A percentile compares a stretch with the other conserved stretches of the same genome.
Conservation (phyloP, 2,888 invertebrate species). For the Ochlodes sylvanus region DNA sequence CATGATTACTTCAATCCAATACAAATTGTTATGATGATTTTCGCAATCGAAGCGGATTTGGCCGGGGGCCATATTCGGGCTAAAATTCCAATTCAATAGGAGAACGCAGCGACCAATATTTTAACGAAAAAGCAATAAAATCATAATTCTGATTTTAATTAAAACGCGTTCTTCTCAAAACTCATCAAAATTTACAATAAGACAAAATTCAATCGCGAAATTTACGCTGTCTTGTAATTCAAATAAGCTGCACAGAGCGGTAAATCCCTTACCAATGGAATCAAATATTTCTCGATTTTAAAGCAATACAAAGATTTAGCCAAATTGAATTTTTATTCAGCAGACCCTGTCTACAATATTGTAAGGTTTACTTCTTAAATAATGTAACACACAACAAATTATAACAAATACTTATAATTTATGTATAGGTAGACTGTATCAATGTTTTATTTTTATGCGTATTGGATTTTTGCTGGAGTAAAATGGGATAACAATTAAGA, state of each 20-base stretch:
- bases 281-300: background rate
- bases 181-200: constrained; percentile 66
- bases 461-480: too few relatives aligned
- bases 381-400: too few relatives aligned
- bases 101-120: constrained; percentile 38
- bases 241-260: constrained; percentile 51
- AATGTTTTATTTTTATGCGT: too few relatives aligned
- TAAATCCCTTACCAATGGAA: constrained; percentile 44
- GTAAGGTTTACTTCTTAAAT: too few relatives aligned
- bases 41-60: constrained; percentile 40
- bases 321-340: too few relatives aligned
- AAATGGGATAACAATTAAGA: too few relatives aligned
- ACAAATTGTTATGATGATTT: constrained; percentile 32
- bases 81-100: constrained; percentile 29
- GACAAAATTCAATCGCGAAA: constrained; percentile 61
- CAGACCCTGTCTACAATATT: too few relatives aligned
- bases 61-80: constrained; percentile 34
- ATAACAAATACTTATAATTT: too few relatives aligned
- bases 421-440: too few relatives aligned
- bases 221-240: constrained; percentile 60
- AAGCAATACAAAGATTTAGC: too few relatives aligned
- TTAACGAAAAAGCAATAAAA: constrained; percentile 56
- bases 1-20: constrained; percentile 24
- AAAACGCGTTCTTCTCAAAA: constrained; percentile 55
- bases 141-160: constrained; percentile 60